Conservation (phyloP, 2,113 vertebrate genomes). For the Pomatostomus ruficeps region DNA sequence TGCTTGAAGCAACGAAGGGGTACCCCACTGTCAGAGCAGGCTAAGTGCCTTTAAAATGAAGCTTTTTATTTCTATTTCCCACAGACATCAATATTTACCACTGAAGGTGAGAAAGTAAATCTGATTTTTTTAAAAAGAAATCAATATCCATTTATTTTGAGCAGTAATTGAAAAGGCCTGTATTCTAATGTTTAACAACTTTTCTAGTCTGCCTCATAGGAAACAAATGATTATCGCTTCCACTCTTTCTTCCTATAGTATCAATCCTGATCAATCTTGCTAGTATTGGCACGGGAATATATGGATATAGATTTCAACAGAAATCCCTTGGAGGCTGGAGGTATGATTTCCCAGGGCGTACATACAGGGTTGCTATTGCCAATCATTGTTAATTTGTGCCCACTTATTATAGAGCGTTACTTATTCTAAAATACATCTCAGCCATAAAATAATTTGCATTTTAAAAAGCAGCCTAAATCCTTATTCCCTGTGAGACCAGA, state of each 20-base stretch:
- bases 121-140: conserved; percentile 38
- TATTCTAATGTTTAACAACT: conserved; percentile 63
- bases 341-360: conserved; percentile 51
- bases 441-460: conserved; percentile 68
- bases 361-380: conserved; percentile 54
- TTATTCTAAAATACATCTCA: conserved; percentile 67
- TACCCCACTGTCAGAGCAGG: conserved; percentile 6
- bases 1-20: background rate
- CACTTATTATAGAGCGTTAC: conserved; percentile 57
- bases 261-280: conserved; percentile 50
- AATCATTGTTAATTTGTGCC: conserved; percentile 63
- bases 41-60: conserved; percentile 50
- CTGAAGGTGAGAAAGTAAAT: conserved; percentile 66
- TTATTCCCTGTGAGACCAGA: conserved; percentile 56
- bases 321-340: conserved; percentile 19
- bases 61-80: conserved; percentile 61
- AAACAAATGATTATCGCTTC: conserved; percentile 30
- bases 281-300: conserved; percentile 30
- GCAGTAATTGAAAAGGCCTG: conserved; percentile 54
- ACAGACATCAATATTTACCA: conserved; percentile 66
- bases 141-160: conserved; percentile 63
- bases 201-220: conserved; percentile 48
- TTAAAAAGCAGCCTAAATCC: conserved; percentile 67
- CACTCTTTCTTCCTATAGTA: conserved; percentile 24
- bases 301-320: conserved; percentile 47